These are phyloP conservation scores for Matsumyia berberina DNA, from an alignment of 2,888 invertebrate species.

Conservation along the genomic window DNA sequence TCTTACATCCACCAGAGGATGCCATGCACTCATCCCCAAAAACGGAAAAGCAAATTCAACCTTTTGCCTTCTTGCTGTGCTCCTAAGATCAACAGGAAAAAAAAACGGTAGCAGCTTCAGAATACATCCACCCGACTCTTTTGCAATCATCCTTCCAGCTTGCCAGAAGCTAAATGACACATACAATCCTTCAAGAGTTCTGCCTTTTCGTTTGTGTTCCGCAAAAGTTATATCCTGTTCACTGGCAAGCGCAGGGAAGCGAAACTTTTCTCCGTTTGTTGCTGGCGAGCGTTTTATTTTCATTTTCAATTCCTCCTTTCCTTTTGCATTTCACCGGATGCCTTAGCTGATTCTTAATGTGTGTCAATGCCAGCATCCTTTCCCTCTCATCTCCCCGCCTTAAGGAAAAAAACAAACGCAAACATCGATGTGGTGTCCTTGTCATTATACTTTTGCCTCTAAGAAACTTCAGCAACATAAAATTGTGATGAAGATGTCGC, in stretches of 20 bases:
- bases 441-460: constrained; percentile 21
- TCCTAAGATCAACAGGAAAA: constrained; percentile 9
- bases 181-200: constrained; percentile 43
- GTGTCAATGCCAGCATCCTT: constrained; percentile 46
- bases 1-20: background rate
- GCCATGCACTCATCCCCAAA: background rate
- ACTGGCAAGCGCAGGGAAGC: constrained; percentile 1
- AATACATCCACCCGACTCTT: constrained; percentile 1
- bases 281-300: constrained; percentile 9
- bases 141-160: constrained; percentile 38
- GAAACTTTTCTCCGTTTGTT: constrained; percentile 40
- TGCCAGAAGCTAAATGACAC: constrained; percentile 57
- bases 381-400: background rate
- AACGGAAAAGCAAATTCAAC: constrained; percentile 27
- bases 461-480: constrained; percentile 29
- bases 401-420: constrained; percentile 1
- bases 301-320: constrained; percentile 1
- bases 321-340: constrained; percentile 6
- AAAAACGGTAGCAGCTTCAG: background rate
- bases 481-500: constrained; percentile 39
- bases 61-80: background rate
- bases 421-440: constrained; percentile 38
- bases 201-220: constrained; percentile 41
- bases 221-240: constrained; percentile 43
- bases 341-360: constrained; percentile 23